Evolutionary conservation across 2,113 vertebrate genomes (phyloP).

Genomic region (Aspidoscelis tigris): DNA sequence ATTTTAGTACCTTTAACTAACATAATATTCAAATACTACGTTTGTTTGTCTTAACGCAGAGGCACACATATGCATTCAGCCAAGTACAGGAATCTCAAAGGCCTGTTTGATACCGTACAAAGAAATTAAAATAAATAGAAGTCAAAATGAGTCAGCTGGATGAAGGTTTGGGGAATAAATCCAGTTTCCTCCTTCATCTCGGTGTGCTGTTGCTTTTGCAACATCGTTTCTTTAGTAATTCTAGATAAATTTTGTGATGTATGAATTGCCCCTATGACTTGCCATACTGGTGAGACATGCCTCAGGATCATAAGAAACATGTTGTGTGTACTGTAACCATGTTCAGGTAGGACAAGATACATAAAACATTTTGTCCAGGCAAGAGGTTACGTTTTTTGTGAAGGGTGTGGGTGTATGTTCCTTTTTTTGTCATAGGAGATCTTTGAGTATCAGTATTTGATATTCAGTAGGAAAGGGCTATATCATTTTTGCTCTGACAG

Average conservation of each 20-base stretch:
- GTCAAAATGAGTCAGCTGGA: not conserved
- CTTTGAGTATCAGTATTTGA: slow-evolving; percentile 17
- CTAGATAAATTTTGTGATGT: not conserved
- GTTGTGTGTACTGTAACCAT: slow-evolving; percentile 58
- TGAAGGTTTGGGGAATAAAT: slow-evolving; percentile 2
- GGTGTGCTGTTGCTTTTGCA: not conserved
- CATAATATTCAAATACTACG: not conserved
- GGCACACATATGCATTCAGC: too few species aligned
- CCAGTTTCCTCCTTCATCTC: not conserved
- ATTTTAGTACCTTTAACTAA: not conserved
- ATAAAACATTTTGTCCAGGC: not conserved
- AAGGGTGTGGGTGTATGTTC: not conserved
- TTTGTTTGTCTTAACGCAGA: not conserved
- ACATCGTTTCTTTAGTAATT: not conserved
- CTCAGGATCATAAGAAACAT: slow-evolving; percentile 67
- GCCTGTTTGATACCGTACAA: not conserved
- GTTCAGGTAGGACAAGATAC: slow-evolving; percentile 47
- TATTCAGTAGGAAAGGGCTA: not conserved
- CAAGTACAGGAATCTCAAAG: not conserved
- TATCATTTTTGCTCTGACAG: not conserved
- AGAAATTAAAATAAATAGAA: not conserved
- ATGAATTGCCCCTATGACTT: not conserved
- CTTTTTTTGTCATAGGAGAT: not conserved
- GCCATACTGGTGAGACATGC: slow-evolving; percentile 61
- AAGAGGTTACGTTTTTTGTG: slow-evolving; percentile 38